Evolutionary conservation across 2,797 vertebrate genomes (phyloP), one percentile per base, ranked within the genome.

Genomic region (Acropternis orthonyx): DNA sequence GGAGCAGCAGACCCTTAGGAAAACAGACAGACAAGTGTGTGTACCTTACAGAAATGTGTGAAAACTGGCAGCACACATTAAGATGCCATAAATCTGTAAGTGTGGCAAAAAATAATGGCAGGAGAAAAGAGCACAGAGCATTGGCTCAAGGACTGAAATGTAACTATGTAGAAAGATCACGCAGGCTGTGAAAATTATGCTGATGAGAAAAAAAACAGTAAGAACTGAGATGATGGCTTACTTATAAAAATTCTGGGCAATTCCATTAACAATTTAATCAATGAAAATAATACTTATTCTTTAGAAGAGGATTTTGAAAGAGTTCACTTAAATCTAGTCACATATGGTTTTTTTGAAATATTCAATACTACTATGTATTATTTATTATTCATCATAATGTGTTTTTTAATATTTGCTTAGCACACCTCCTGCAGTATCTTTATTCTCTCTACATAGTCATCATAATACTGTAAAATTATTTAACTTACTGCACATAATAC

Each of bases 101-200:
- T 0, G 1, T 21, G 52, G 19, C 9, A 48, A 36, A 74, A 85
- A 75, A 43, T 11, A 48, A 28, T 0, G 0, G 4, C 16, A 54
- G 44, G 34, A 74, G 36, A 11, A 34, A 46, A 65, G 58, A 54
- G 9, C 3, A 0, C 4, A 51, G 12, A 63, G 37, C 30, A 19
- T 23, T 28, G 22, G 14, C 46, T 80, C 1, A 2, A 65, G 10
- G 27, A 67, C 18, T 36, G 46, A 68, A 79, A 67, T 6, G 4
- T 17, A 46, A 44, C 17, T 34, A 46, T 24, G 48, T 32, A 15
- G 59, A 52, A 66, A 77, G 28, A 43, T 39, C 8, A 4, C 1
- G 9, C 13, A 91, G 37, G 32, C 34, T 58, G 12, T 46, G 37
- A 74, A 81, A 68, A 66, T 32, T 36, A 13, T 4, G 67, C n/a